Evolutionary conservation across 2,113 vertebrate genomes (phyloP), one percentile per base, ranked within the genome.

Genomic region (Sphaerodactylus townsendi): DNA sequence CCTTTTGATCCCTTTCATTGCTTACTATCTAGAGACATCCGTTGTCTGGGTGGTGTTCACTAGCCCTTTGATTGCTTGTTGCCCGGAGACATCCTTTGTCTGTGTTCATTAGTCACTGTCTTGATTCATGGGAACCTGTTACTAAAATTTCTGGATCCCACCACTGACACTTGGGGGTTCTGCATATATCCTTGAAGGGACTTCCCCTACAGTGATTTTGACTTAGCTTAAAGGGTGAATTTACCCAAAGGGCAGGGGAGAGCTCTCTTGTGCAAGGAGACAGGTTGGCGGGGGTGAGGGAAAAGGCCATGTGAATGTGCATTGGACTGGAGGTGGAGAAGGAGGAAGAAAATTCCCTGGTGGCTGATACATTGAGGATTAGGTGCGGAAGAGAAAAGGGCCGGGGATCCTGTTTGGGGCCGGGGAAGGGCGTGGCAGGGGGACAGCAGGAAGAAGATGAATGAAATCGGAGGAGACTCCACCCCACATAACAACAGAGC

Each of bases 361-460:
- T 15, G 23, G 48, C 10, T 66, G 59, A 7, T 10, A 62, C 25
- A 62, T 9, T 25, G 59, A 62, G 13, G 23, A 62, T 28, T 28
- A 25, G 9, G 59, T 83, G 62, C 68, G n/a, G 70, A 33, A 14
- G 85, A 73, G 73, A 77, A 70, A 75, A 53, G 64, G 81, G 81
- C 3, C 41, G 75, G 46, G 15, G 64, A 62, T 10, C 9, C 19
- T 59, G 9, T 11, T 39, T 13, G 10, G n/a, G 23, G 75, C 10
- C 11, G n/a, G 74, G 33, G 9, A 15, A 77, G 46, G 44, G 33
- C 3, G 74, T 28, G 75, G 19, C 5, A 9, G 56, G 25, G 62
- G 68, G 53, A 56, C 53, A 56, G 59, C 19, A 35, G 33, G 35
- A 68, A 37, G 10, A 44, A 56, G 56, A 71, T 46, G 37, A 6